Percentiles rank a stretch among this genome's conserved stretches.
These are phyloP conservation scores for Nasua narica DNA, from an alignment of 2,797 vertebrate genomes.

Conservation along the genomic window DNA sequence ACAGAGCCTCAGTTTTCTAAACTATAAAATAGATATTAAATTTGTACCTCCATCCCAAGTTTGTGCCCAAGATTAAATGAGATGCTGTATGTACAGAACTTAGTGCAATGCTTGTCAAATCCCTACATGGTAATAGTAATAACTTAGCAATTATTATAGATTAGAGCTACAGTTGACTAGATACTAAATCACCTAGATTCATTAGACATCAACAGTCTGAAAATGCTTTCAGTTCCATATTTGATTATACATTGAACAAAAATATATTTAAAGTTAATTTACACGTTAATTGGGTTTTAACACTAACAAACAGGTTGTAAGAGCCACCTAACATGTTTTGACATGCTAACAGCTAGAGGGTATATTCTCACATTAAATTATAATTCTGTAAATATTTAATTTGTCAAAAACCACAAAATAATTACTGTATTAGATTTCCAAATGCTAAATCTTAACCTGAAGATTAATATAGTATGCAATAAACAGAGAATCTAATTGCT, in stretches of 20 bases:
- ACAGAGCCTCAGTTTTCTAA: neutral
- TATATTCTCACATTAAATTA: slow-evolving; percentile 43
- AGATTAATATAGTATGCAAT: slow-evolving; percentile 10
- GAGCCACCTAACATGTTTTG: slow-evolving; percentile 38
- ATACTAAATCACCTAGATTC: neutral
- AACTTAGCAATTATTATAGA: slow-evolving; percentile 39
- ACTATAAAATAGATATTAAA: neutral
- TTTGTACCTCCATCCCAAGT: neutral
- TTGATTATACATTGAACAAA: slow-evolving; percentile 38
- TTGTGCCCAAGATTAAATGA: neutral
- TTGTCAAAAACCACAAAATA: slow-evolving; percentile 56
- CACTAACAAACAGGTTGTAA: slow-evolving; percentile 30
- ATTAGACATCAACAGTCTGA: neutral
- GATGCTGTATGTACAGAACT: neutral
- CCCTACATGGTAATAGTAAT: neutral
- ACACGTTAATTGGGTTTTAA: slow-evolving; percentile 63
- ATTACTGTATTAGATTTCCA: slow-evolving; percentile 34
- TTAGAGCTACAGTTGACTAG: neutral
- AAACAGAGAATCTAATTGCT: slow-evolving; percentile 50
- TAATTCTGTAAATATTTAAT: slow-evolving; percentile 61
- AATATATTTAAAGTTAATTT: slow-evolving; percentile 65
- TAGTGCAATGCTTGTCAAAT: neutral
- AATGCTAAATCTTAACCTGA: slow-evolving; percentile 19
- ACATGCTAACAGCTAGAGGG: neutral
- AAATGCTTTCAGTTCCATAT: neutral